phyloP scores from a whole-genome alignment of 2,113 vertebrate species.

The Piliocolobus tephrosceles region DNA sequence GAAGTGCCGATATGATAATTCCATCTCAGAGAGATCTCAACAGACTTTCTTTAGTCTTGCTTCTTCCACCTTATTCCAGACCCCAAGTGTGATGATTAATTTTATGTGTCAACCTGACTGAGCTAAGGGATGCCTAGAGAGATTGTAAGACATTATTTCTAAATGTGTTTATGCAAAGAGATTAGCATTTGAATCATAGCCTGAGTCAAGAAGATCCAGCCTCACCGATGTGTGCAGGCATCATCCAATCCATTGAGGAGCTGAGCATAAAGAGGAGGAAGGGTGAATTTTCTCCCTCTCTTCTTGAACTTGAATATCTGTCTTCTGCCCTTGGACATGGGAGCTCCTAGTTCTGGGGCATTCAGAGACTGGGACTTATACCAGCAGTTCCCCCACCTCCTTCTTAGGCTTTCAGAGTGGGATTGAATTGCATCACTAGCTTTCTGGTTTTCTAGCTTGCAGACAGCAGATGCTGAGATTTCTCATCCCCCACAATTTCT shows the following conservation, averaged over 20 bases:
- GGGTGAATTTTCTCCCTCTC: background rate
- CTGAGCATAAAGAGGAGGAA: background rate
- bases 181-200: background rate
- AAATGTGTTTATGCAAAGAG: background rate
- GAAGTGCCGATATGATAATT: background rate
- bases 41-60: background rate
- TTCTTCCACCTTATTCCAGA: background rate
- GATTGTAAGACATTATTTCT: background rate
- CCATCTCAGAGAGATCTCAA: background rate
- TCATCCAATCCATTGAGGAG: background rate
- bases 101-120: background rate
- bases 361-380: background rate
- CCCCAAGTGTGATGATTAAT: background rate
- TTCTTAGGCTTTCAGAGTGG: background rate
- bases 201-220: background rate
- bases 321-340: background rate
- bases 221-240: background rate
- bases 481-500: background rate
- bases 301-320: background rate
- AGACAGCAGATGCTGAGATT: background rate
- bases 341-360: background rate
- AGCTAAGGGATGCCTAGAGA: background rate
- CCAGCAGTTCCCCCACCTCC: too few species aligned
- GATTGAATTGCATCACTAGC: background rate
- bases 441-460: background rate